These are phyloP conservation scores for Dascyllus trimaculatus DNA, from an alignment of 2,113 vertebrate species.

Conservation along the genomic window DNA sequence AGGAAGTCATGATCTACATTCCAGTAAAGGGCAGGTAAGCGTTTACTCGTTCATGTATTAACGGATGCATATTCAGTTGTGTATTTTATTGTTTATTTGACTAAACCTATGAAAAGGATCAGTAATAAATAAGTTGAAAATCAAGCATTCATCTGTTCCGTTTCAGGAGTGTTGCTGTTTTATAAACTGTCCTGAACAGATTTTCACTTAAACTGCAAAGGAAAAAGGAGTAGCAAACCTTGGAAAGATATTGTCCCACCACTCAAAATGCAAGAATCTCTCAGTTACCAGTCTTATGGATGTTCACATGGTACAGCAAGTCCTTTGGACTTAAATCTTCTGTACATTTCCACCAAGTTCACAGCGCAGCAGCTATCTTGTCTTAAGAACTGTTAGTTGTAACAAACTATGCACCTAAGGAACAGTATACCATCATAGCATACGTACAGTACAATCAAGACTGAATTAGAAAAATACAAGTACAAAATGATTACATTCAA, in stretches of 20 bases:
- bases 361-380: conserved; percentile 67
- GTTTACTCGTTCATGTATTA: conserved; percentile 75
- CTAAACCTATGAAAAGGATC: conserved; percentile 79
- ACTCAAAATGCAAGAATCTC: conserved; percentile 66
- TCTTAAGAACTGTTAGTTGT: conserved; percentile 70
- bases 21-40: conserved; percentile 79
- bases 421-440: conserved; percentile 81
- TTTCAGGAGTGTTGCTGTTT: conserved; percentile 73
- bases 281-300: conserved; percentile 59
- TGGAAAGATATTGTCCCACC: conserved; percentile 54
- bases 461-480: conserved; percentile 90
- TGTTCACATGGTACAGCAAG: conserved; percentile 57
- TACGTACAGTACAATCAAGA: conserved; percentile 86
- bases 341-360: conserved; percentile 59
- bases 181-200: conserved; percentile 72
- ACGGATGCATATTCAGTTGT: conserved; percentile 81
- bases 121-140: conserved; percentile 82
- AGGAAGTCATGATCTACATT: conserved; percentile 82
- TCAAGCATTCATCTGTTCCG: conserved; percentile 78
- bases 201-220: conserved; percentile 70
- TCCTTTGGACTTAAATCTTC: conserved; percentile 62
- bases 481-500: conserved; percentile 91
- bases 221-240: conserved; percentile 52
- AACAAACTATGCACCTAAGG: conserved; percentile 77
- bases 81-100: conserved; percentile 66